phyloP scores from a whole-genome alignment of 2,113 vertebrate genomes.

The Coturnix japonica region DNA sequence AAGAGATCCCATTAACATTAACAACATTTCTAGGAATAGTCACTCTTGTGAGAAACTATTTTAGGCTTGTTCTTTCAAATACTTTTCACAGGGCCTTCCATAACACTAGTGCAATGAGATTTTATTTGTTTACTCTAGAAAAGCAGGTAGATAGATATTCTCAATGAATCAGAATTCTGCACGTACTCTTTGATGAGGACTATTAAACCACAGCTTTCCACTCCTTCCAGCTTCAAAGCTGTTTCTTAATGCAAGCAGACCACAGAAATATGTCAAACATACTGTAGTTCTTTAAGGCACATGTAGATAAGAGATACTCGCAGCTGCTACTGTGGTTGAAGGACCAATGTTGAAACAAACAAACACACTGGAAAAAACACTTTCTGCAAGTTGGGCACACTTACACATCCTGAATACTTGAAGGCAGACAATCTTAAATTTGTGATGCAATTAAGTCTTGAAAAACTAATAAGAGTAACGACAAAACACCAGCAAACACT shows the following conservation, averaged over 20 bases:
- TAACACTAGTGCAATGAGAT: not conserved
- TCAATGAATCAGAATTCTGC: not conserved
- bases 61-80: not conserved
- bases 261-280: not conserved
- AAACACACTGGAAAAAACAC: not conserved
- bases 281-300: not conserved
- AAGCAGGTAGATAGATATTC: fast-evolving
- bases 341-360: not conserved
- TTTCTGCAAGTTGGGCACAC: not conserved
- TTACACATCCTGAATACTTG: not conserved
- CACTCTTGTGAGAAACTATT: not conserved
- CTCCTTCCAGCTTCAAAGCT: not conserved
- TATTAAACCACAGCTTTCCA: not conserved
- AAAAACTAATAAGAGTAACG: not conserved
- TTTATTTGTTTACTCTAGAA: not conserved
- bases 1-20: not conserved
- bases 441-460: not conserved
- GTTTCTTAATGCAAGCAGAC: not conserved
- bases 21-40: not conserved
- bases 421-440: not conserved
- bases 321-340: not conserved
- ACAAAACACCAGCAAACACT: not conserved
- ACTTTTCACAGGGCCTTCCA: not conserved
- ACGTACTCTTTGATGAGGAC: not conserved
- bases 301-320: not conserved